phyloP scores from a whole-genome alignment of 1,140 invertebrate genomes.

The Spodoptera frugiperda region DNA sequence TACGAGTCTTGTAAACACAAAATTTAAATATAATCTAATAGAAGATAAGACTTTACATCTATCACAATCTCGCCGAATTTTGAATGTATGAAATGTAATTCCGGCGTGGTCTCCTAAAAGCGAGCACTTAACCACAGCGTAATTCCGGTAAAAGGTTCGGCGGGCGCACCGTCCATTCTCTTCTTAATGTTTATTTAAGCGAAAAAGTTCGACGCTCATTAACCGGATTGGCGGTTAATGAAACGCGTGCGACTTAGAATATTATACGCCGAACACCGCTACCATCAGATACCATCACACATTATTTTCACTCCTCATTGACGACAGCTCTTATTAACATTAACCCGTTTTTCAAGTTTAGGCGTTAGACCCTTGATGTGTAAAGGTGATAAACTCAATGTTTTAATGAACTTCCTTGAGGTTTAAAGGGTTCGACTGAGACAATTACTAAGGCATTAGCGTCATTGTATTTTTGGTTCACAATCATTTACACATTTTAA shows the following conservation, averaged over 20 bases:
- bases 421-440: constrained; percentile 37
- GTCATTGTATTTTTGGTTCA: constrained; percentile 42
- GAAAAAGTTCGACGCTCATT: constrained; percentile 78
- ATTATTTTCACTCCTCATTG: constrained; percentile 74
- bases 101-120: constrained; percentile 64
- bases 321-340: constrained; percentile 56
- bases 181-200: constrained; percentile 81
- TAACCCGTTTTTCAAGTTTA: constrained; percentile 67
- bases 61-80: constrained; percentile 42
- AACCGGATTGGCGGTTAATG: constrained; percentile 76
- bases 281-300: constrained; percentile 66
- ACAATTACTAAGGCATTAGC: constrained; percentile 25
- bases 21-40: not conserved
- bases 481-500: not conserved
- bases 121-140: constrained; percentile 71
- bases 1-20: no score
- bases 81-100: constrained; percentile 66
- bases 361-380: constrained; percentile 64
- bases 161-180: constrained; percentile 67
- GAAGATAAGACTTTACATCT: constrained; percentile 31
- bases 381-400: constrained; percentile 60
- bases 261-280: constrained; percentile 52
- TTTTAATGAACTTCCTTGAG: constrained; percentile 59
- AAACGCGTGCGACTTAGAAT: constrained; percentile 72
- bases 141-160: constrained; percentile 79